Conservation (phyloP, 2,113 vertebrate species). For the Gorsachius goisagi region DNA sequence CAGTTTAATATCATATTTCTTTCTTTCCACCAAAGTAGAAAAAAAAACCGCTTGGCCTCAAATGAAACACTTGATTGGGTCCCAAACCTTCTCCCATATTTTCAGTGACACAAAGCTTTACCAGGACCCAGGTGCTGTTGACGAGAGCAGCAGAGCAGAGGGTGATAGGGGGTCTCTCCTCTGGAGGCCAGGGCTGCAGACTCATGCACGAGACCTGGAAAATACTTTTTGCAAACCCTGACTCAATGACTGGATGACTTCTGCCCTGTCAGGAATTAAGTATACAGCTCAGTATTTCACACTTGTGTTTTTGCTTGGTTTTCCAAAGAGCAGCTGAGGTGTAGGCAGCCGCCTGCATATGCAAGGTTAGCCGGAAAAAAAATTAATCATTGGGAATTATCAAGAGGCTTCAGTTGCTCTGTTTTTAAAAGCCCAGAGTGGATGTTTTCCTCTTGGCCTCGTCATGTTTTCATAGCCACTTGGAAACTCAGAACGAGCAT, state of each 20-base stretch:
- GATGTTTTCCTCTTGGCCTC: conserved; percentile 37
- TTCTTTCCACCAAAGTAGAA: not conserved
- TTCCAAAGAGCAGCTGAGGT: conserved; percentile 14
- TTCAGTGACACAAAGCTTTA: not conserved
- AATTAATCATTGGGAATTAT: not conserved
- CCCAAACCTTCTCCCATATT: not conserved
- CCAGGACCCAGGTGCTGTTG: not conserved
- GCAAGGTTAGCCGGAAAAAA: not conserved
- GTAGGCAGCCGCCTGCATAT: not conserved
- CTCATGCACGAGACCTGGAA: not conserved
- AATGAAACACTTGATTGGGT: not conserved
- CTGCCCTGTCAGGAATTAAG: not conserved
- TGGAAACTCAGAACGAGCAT: conserved; percentile 38
- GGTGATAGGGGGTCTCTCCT: fast-evolving
- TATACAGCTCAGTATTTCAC: not conserved
- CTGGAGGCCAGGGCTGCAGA: not conserved
- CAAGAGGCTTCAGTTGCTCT: not conserved
- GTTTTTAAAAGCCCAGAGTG: conserved; percentile 33
- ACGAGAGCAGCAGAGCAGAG: not conserved
- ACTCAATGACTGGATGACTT: not conserved
- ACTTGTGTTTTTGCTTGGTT: not conserved
- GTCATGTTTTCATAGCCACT: conserved; percentile 33
- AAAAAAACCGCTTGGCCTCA: not conserved
- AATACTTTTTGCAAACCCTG: not conserved
- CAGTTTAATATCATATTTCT: not conserved